phyloP scores from a whole-genome alignment of 37 sponge, comb jelly and placozoan genomes.

The Aplysina aerophoba region DNA sequence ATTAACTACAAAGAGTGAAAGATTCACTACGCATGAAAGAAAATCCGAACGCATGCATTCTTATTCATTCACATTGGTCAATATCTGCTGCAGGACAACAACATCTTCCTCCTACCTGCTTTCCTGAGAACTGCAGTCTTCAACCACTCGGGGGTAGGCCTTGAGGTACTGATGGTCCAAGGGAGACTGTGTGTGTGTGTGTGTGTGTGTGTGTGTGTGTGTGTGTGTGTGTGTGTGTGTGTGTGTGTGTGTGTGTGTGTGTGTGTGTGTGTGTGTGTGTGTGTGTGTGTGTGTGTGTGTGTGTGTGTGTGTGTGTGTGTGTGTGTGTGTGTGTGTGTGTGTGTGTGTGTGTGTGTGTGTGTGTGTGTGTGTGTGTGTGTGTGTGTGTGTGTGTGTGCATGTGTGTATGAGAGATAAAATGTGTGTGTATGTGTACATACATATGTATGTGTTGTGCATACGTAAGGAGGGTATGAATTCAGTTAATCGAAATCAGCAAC shows the following conservation, averaged over 20 bases:
- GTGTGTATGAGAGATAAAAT: not conserved
- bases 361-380: slow-evolving; percentile 30
- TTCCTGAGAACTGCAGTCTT: slow-evolving; percentile 52
- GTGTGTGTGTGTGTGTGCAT: slow-evolving; percentile 30
- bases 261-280: slow-evolving; percentile 32
- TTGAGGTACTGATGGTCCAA: slow-evolving; percentile 50
- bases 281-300: slow-evolving; percentile 37
- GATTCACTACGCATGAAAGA: too few relatives aligned
- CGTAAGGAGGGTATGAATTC: too few relatives aligned
- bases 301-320: slow-evolving; percentile 28
- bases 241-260: slow-evolving; percentile 23
- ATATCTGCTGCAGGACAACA: too few relatives aligned
- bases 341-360: slow-evolving; percentile 27
- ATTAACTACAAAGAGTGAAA: too few relatives aligned
- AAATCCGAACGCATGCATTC: too few relatives aligned
- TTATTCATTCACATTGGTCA: too few relatives aligned
- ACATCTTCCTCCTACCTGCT: slow-evolving; percentile 50
- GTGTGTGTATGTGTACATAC: too few relatives aligned
- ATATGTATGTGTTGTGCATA: too few relatives aligned
- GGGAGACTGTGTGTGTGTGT: slow-evolving; percentile 50
- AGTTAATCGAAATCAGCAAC: too few relatives aligned
- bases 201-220: slow-evolving; percentile 32
- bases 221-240: not conserved
- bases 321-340: slow-evolving; percentile 34
- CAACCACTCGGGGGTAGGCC: slow-evolving; percentile 18